These are phyloP conservation scores for Battus philenor DNA, from an alignment of 1,140 invertebrate species.

Conservation along the genomic window DNA sequence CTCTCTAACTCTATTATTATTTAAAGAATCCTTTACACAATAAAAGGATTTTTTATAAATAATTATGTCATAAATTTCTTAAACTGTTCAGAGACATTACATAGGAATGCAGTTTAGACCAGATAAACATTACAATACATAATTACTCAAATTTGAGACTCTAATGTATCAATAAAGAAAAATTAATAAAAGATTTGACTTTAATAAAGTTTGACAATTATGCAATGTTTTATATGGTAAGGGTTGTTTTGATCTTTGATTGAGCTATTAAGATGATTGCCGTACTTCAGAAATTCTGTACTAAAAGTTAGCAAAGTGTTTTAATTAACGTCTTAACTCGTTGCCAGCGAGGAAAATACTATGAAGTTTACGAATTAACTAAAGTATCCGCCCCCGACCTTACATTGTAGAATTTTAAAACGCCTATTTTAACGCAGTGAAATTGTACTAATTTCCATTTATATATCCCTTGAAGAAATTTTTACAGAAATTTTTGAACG, in stretches of 20 bases:
- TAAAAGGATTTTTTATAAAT: no score
- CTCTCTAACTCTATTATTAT: no score
- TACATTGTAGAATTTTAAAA: slow-evolving; percentile 49
- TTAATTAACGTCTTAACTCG: slow-evolving; percentile 69
- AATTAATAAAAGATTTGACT: slow-evolving; percentile 23
- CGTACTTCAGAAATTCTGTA: slow-evolving; percentile 67
- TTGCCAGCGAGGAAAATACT: slow-evolving; percentile 50
- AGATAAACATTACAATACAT: no score
- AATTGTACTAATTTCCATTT: slow-evolving; percentile 8
- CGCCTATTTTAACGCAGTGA: slow-evolving; percentile 20
- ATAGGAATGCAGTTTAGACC: no score
- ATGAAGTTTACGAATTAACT: slow-evolving; percentile 70
- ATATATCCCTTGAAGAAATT: no score
- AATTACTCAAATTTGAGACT: no score
- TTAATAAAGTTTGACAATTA: slow-evolving; percentile 33
- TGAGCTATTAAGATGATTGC: slow-evolving; percentile 64
- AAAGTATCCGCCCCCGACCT: slow-evolving; percentile 53
- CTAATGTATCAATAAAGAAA: no score
- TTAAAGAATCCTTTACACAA: no score
- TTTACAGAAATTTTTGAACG: no score
- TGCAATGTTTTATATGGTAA: slow-evolving; percentile 47
- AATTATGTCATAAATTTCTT: no score
- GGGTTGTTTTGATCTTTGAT: slow-evolving; percentile 66
- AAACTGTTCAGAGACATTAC: no score
- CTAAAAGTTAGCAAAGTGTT: slow-evolving; percentile 68